Conservation (phyloP, 2,113 vertebrate species). For the Calidris pygmaea region DNA sequence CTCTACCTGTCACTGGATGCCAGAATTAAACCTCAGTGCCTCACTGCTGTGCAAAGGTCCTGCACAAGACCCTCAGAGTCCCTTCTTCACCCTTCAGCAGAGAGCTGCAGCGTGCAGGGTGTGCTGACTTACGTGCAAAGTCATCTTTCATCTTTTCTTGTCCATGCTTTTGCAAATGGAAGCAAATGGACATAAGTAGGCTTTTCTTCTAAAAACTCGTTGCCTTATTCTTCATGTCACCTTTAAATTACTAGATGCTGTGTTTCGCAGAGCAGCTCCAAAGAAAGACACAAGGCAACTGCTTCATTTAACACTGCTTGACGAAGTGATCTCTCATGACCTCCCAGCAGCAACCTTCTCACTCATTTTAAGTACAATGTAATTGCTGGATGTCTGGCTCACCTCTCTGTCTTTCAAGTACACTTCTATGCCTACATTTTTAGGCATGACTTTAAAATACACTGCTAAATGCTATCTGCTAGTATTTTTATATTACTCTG, state of each 20-base stretch:
- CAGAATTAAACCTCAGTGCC: neutral
- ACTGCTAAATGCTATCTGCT: neutral
- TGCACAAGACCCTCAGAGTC: neutral
- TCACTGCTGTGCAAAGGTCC: neutral
- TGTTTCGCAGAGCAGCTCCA: neutral
- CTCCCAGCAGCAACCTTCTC: constrained; percentile 32
- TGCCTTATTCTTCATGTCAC: neutral
- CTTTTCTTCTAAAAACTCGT: neutral
- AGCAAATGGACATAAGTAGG: neutral
- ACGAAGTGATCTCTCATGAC: constrained; percentile 32
- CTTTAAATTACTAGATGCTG: constrained; percentile 18
- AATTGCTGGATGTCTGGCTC: constrained; percentile 47
- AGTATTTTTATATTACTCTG: neutral
- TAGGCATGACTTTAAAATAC: constrained; percentile 24
- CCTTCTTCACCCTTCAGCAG: neutral
- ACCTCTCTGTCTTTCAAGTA: neutral
- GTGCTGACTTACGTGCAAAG: neutral
- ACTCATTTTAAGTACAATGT: constrained; percentile 28
- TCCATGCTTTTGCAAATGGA: neutral
- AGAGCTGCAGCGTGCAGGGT: neutral
- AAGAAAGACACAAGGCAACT: constrained; percentile 8
- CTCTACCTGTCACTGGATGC: neutral
- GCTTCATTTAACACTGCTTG: constrained; percentile 50
- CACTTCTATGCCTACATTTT: constrained; percentile 8
- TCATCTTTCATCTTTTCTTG: neutral